Conservation (phyloP, 2,113 vertebrate species). For the Takifugu flavidus region DNA sequence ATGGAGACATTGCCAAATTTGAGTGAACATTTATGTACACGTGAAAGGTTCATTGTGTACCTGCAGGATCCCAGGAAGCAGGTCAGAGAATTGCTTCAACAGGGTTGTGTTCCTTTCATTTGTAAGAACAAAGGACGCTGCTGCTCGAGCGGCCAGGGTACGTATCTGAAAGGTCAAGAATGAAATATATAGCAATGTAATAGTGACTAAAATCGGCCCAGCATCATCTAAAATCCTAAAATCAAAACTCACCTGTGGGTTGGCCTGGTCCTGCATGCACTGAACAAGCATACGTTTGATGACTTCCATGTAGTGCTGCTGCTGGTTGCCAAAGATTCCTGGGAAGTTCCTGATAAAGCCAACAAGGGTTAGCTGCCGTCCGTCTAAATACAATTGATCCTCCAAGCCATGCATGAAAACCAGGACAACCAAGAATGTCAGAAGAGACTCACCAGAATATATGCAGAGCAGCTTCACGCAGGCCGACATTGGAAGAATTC, state of each 20-base stretch:
- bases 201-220: not conserved
- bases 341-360: constrained; percentile 88
- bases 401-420: too few species aligned
- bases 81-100: constrained; percentile 94
- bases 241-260: constrained; percentile 78
- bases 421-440: too few species aligned
- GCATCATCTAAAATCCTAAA: not conserved
- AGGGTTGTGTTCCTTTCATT: constrained; percentile 91
- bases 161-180: constrained; percentile 76
- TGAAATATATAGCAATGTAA: not conserved
- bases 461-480: constrained; percentile 94
- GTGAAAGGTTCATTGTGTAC: constrained; percentile 65
- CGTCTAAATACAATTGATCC: not conserved
- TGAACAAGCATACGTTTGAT: constrained; percentile 98
- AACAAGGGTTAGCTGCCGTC: not conserved
- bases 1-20: too few species aligned
- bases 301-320: constrained; percentile 97
- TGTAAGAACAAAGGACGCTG: constrained; percentile 92
- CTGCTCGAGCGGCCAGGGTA: constrained; percentile 88
- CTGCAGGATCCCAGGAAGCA: constrained; percentile 93
- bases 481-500: constrained; percentile 86
- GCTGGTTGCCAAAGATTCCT: constrained; percentile 98
- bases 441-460: constrained; percentile 88
- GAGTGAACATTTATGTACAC: not conserved
- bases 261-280: constrained; percentile 97